A percentile compares a stretch with the other conserved stretches of the same genome.
Evolutionary conservation across 1,140 invertebrate genomes (phyloP).

Genomic region (Drosophila carrolli): DNA sequence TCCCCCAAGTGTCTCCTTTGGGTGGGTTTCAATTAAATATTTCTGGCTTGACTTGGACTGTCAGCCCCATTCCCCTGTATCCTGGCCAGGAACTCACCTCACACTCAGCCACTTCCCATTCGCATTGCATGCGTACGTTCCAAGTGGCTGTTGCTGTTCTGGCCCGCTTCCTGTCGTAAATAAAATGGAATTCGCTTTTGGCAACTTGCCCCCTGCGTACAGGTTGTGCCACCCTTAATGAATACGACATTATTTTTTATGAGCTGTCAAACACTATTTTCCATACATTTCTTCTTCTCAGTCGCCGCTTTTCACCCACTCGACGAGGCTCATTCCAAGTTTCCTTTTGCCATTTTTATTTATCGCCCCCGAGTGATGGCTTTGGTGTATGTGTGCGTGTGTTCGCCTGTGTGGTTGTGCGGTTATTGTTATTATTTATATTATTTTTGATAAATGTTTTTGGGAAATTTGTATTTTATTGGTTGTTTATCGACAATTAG

Average conservation of each 20-base stretch:
- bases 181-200: constrained; percentile 77
- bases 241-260: constrained; percentile 83
- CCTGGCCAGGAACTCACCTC: neutral
- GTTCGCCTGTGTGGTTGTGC: constrained; percentile 42
- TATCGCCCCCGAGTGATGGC: constrained; percentile 55
- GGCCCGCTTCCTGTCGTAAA: constrained; percentile 79
- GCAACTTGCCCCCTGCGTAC: constrained; percentile 49
- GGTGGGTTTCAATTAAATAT: constrained; percentile 65
- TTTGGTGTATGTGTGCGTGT: constrained; percentile 22
- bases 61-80: constrained; percentile 2
- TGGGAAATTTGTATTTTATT: constrained; percentile 83
- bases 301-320: constrained; percentile 36
- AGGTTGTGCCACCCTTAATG: constrained; percentile 67
- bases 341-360: constrained; percentile 78
- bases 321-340: constrained; percentile 36
- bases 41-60: constrained; percentile 41
- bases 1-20: constrained; percentile 6
- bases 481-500: constrained; percentile 83
- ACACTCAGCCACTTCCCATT: neutral
- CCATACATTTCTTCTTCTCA: constrained; percentile 64
- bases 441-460: constrained; percentile 83
- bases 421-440: constrained; percentile 82
- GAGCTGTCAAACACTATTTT: constrained; percentile 83
- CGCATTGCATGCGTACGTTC: constrained; percentile 74
- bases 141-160: constrained; percentile 75